Conservation (phyloP, 2,888 invertebrate species). For the Nymphalis polychloros region DNA sequence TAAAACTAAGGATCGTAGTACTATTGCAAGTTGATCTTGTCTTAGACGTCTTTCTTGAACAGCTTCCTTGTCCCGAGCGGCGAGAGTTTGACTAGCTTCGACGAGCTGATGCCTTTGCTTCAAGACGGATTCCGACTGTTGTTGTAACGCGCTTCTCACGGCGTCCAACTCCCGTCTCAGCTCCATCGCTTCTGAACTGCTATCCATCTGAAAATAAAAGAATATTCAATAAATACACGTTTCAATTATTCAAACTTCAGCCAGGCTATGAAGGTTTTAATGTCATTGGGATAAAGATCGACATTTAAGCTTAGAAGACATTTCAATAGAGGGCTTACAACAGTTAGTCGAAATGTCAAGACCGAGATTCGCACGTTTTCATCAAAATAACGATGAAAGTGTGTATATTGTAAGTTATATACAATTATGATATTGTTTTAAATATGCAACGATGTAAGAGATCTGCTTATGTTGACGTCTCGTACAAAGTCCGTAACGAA, state of each 20-base stretch:
- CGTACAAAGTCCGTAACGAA: slow-evolving; percentile 45
- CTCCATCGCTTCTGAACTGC: slow-evolving; percentile 83
- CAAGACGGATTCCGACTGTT: slow-evolving; percentile 83
- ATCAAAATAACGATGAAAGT: slow-evolving; percentile 27
- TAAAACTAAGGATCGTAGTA: slow-evolving; percentile 86
- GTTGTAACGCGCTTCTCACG: slow-evolving; percentile 84
- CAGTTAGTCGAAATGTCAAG: slow-evolving; percentile 61
- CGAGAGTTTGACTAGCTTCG: slow-evolving; percentile 83
- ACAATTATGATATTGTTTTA: slow-evolving; percentile 5
- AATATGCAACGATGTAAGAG: background rate
- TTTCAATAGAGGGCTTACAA: slow-evolving; percentile 46
- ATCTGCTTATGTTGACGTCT: slow-evolving; percentile 36
- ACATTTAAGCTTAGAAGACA: slow-evolving; percentile 40
- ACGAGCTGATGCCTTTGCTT: slow-evolving; percentile 86
- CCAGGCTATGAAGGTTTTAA: slow-evolving; percentile 27
- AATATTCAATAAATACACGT: slow-evolving; percentile 20
- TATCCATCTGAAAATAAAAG: slow-evolving; percentile 84
- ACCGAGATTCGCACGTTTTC: slow-evolving; percentile 55
- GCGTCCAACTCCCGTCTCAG: slow-evolving; percentile 84
- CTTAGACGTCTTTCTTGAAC: slow-evolving; percentile 83
- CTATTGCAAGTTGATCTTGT: slow-evolving; percentile 86
- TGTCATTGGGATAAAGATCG: slow-evolving; percentile 44
- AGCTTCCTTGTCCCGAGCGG: slow-evolving; percentile 82
- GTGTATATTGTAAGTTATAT: background rate
- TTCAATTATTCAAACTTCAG: slow-evolving; percentile 5